Evolutionary conservation across 2,797 vertebrate species (phyloP), one percentile per base, ranked within the genome.

Genomic region (Thaleichthys pacificus): DNA sequence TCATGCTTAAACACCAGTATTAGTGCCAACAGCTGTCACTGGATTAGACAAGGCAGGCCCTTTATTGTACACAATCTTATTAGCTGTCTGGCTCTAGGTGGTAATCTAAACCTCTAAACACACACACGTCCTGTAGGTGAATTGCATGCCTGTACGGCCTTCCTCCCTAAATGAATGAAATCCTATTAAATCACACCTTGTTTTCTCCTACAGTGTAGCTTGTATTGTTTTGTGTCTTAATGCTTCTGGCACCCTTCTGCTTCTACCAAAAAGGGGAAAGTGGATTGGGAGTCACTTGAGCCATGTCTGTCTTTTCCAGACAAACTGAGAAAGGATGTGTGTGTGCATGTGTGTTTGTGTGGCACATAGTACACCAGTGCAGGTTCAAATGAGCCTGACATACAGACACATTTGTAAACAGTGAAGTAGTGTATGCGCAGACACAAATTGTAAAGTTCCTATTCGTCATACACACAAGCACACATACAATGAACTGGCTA

Each of bases 211-310:
- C 42, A 47, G 42, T 47, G 69, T 82, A 65, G 80, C 74, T 82
- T 76, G 77, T 86, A 8, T 89, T 82, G 83, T 88, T 83, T 84
- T 81, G 77, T 75, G 72, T 77, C 79, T 67, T 74, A 82, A 70
- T 85, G 77, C 87, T 72, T 68, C 74, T 80, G 77, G 77, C 80
- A 76, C 77, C 68, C 73, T 77, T 42, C 2, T 42, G 38, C 38
- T 11, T 8, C 42, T 47, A 47, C 42, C 12, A 47, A 73, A 69
- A 62, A 79, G 77, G 79, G 80, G 68, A 85, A 87, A 87, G 84
- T 87, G 89, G 87, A 90, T 91, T 89, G 89, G 80, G 76, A 82
- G 78, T 80, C 64, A 76, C 68, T 78, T 62, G 26, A 64, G 66
- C 38, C 3, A 47, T 14, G 42, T 47, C 42, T 47, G 42, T 47